Base-by-base conservation (phyloP, 53 echinoderm and acorn worm species). In the Patiria pectinifera region DNA sequence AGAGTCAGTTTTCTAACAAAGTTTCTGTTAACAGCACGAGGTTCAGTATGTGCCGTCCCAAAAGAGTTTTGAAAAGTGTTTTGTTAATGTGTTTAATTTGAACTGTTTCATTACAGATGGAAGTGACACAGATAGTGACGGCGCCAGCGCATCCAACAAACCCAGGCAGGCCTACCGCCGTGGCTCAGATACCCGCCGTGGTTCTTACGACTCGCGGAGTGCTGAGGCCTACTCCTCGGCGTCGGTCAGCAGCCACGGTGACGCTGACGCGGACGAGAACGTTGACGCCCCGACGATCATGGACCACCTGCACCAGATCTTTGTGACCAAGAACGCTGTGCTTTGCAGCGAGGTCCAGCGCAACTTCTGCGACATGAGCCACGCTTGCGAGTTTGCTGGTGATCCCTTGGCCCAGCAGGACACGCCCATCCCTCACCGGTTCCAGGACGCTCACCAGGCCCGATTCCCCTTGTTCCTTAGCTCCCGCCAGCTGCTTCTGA, bases 291-390 rank as follows among this genome's bases (percentile, higher is more conserved):
- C 85, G 69, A 92, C 16, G 2, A 62, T 83, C 48, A 92, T 87
- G 87, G 94, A 94, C 82, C 94, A 94, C 61, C 92, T 94, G 14
- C 92, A 94, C 62, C 94, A 94, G 74, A 62, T 94, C 81, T 94
- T 94, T 82, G 87, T 94, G 87, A 92, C 92, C 81, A 94, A 94
- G 86, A 94, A 94, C 45, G 86, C 82, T 0, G 94, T 94, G 61
- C 91, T 94, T 4, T 94, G 94, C 72, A 92, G 92, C 62, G 94
- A 94, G 45, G 94, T 94, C 62, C 92, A 82, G 78, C 91, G 91
- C 86, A 94, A 94, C 80, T 94, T 94, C 66, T 82, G 92, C 61
- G 92, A 94, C 46, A 86, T 94, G 72, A 92, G 86, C 66, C 94
- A 94, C 60, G 94, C 92, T 21, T 92, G 92, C 49, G 89, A 92